phyloP scores from a whole-genome alignment of 2,797 vertebrate species.

The Danionella dracula region DNA sequence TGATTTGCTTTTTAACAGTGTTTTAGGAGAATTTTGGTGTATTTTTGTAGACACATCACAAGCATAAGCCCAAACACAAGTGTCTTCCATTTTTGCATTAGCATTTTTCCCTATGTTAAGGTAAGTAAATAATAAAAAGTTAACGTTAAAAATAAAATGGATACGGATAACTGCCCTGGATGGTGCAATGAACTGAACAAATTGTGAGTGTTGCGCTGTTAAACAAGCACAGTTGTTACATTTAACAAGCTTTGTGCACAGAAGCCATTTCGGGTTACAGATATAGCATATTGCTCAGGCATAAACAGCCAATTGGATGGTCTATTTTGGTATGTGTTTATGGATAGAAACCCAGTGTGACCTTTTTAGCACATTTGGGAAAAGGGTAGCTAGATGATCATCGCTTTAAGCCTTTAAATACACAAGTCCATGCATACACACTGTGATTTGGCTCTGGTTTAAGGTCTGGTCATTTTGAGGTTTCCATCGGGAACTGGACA shows the following conservation, averaged over 20 bases:
- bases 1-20: too few species aligned
- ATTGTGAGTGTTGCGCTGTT: not conserved
- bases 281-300: slow-evolving; percentile 45
- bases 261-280: slow-evolving; percentile 25
- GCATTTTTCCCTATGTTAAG: too few species aligned
- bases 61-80: too few species aligned
- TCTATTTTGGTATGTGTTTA: slow-evolving; percentile 69
- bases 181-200: too few species aligned
- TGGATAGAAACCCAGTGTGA: slow-evolving; percentile 49
- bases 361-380: slow-evolving; percentile 49
- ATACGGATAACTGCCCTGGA: too few species aligned
- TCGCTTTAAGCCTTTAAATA: slow-evolving; percentile 1
- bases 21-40: too few species aligned
- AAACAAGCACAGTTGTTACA: not conserved
- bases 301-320: slow-evolving; percentile 51
- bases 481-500: too few species aligned
- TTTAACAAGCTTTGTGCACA: slow-evolving; percentile 44
- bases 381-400: slow-evolving; percentile 10
- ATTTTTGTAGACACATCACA: too few species aligned
- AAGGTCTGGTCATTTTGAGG: not conserved
- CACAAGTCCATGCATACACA: not conserved
- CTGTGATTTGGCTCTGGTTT: not conserved
- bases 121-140: too few species aligned
- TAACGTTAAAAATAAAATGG: too few species aligned
- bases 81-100: too few species aligned